Evolutionary conservation across 2,797 vertebrate species (phyloP).

Genomic region (Odontamblyopus lacepedii): DNA sequence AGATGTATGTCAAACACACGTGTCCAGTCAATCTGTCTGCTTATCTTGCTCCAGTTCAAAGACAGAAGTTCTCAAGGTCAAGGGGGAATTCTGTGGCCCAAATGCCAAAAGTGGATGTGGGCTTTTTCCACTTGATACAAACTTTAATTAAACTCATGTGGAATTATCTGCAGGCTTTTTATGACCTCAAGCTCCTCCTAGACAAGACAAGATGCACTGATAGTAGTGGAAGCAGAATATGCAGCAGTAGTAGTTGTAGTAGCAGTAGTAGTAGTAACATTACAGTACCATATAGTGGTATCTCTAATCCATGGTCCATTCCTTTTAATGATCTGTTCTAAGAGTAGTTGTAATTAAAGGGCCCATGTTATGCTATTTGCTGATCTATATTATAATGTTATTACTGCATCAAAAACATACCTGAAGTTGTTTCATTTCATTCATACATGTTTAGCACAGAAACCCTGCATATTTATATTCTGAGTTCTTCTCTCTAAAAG

Average conservation of each 20-base stretch:
- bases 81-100: slow-evolving; percentile 33
- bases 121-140: background rate
- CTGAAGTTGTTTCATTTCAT: too few species aligned
- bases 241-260: background rate
- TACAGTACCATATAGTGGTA: too few species aligned
- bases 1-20: slow-evolving; percentile 39
- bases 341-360: too few species aligned
- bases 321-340: too few species aligned
- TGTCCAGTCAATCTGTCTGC: slow-evolving; percentile 35
- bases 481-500: too few species aligned
- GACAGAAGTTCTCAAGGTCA: slow-evolving; percentile 47
- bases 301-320: too few species aligned
- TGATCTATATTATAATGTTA: too few species aligned
- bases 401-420: too few species aligned
- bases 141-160: background rate
- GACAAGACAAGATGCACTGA: background rate
- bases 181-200: background rate
- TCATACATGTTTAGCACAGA: too few species aligned
- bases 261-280: background rate
- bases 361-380: too few species aligned
- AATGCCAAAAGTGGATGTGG: slow-evolving; percentile 3
- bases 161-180: background rate
- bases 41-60: slow-evolving; percentile 34
- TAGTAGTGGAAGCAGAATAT: background rate
- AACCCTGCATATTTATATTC: too few species aligned